Evolutionary conservation across 2,113 vertebrate genomes (phyloP).

Genomic region (Solea senegalensis): DNA sequence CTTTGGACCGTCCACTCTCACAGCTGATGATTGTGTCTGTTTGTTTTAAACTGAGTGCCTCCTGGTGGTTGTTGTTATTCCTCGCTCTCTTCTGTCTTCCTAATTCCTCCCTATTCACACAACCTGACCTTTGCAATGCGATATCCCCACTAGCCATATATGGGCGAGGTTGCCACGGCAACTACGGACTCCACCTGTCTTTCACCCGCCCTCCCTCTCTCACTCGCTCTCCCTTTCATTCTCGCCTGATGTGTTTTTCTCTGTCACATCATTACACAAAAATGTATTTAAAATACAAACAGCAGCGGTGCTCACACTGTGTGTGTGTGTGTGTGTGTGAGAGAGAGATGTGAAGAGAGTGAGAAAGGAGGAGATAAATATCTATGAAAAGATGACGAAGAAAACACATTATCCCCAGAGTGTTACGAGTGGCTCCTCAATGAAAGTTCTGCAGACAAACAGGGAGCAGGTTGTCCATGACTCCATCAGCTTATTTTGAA

Average conservation of each 20-base stretch:
- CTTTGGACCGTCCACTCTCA: constrained; percentile 33
- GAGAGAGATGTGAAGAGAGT: background rate
- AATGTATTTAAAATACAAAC: constrained; percentile 14
- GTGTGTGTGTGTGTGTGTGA: background rate
- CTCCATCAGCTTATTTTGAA: no score
- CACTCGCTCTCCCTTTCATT: constrained; percentile 10
- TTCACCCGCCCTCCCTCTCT: constrained; percentile 51
- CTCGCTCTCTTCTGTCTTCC: constrained; percentile 19
- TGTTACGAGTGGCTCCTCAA: background rate
- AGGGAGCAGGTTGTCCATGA: background rate
- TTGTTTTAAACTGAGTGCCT: constrained; percentile 4
- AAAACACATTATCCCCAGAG: background rate
- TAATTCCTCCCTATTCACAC: constrained; percentile 53
- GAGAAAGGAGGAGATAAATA: background rate
- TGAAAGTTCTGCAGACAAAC: constrained; percentile 18
- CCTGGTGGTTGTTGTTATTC: background rate
- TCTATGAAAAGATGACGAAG: background rate
- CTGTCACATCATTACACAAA: constrained; percentile 32
- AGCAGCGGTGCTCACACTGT: constrained; percentile 15
- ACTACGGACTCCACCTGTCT: constrained; percentile 92
- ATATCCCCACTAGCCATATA: constrained; percentile 83
- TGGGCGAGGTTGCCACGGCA: constrained; percentile 85
- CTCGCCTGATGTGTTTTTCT: constrained; percentile 54
- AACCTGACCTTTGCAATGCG: constrained; percentile 85
- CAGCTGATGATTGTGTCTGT: background rate